These are phyloP conservation scores for Hypomecis atomaria DNA, from an alignment of 2,888 invertebrate species.

Conservation along the genomic window DNA sequence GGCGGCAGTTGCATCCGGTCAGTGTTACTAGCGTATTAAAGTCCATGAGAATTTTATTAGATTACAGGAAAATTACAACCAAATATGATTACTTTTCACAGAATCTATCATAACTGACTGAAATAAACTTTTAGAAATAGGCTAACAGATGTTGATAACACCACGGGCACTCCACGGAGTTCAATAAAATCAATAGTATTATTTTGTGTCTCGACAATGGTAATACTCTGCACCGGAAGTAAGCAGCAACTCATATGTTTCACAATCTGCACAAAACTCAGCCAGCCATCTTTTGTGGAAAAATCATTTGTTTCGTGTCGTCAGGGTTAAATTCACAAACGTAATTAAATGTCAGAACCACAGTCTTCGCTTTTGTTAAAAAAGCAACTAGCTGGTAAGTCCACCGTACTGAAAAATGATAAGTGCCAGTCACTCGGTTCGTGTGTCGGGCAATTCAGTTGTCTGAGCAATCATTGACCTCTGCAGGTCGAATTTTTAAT, in stretches of 20 bases:
- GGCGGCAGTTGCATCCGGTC: constrained; percentile 10
- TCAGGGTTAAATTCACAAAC: constrained; percentile 90
- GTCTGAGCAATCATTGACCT: constrained; percentile 81
- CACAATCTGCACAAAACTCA: constrained; percentile 83
- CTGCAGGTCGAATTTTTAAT: constrained; percentile 77
- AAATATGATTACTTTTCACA: neutral
- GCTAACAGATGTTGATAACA: neutral
- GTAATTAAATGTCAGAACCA: constrained; percentile 96
- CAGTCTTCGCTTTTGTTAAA: constrained; percentile 97
- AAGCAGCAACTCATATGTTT: constrained; percentile 82
- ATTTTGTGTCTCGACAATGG: constrained; percentile 42
- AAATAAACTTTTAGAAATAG: neutral
- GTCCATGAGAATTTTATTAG: neutral
- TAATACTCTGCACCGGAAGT: constrained; percentile 73
- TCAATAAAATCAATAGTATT: too few relatives aligned
- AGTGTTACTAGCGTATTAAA: constrained; percentile 11
- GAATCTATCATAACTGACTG: neutral
- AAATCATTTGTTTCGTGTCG: constrained; percentile 89
- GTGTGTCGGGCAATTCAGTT: constrained; percentile 67
- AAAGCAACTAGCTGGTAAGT: constrained; percentile 97
- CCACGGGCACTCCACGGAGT: too few relatives aligned
- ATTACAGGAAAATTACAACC: neutral
- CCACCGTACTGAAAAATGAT: constrained; percentile 49
- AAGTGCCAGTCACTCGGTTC: constrained; percentile 58
- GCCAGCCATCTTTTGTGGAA: constrained; percentile 90